Conservation (phyloP, 2,888 invertebrate genomes). For the Polyommatus iphigenia region DNA sequence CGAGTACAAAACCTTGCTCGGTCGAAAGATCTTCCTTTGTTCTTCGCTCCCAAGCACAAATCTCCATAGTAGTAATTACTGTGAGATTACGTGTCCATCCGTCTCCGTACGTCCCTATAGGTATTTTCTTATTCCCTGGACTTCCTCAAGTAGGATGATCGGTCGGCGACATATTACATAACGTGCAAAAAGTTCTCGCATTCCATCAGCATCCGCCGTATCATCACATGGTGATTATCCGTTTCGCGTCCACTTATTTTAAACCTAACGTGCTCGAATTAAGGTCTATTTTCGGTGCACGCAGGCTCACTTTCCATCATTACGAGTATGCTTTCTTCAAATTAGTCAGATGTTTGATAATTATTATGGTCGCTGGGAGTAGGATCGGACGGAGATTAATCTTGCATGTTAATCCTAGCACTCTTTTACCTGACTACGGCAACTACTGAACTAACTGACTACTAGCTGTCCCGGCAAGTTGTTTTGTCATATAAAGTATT, state of each 20-base stretch:
- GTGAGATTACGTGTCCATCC: no score
- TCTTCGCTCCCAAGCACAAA: no score
- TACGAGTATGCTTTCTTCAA: conserved; percentile 18
- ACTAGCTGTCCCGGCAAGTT: no score
- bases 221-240: conserved; percentile 13
- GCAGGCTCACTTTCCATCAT: neutral
- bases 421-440: neutral
- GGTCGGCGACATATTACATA: conserved; percentile 7
- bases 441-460: no score
- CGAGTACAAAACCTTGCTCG: no score
- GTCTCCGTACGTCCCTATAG: neutral
- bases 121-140: neutral
- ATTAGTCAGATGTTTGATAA: conserved; percentile 24
- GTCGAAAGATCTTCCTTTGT: no score
- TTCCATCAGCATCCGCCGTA: conserved; percentile 2
- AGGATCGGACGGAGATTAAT: neutral
- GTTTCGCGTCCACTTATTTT: neutral
- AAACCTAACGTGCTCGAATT: neutral
- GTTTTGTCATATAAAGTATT: no score
- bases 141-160: neutral
- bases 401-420: neutral
- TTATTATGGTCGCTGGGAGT: neutral
- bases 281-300: neutral
- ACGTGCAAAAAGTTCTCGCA: conserved; percentile 4
- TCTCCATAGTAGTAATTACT: no score